Percentiles rank a stretch among this genome's conserved stretches.
Evolutionary conservation across 2,113 vertebrate genomes (phyloP).

Genomic region (Phalacrocorax pelagicus): DNA sequence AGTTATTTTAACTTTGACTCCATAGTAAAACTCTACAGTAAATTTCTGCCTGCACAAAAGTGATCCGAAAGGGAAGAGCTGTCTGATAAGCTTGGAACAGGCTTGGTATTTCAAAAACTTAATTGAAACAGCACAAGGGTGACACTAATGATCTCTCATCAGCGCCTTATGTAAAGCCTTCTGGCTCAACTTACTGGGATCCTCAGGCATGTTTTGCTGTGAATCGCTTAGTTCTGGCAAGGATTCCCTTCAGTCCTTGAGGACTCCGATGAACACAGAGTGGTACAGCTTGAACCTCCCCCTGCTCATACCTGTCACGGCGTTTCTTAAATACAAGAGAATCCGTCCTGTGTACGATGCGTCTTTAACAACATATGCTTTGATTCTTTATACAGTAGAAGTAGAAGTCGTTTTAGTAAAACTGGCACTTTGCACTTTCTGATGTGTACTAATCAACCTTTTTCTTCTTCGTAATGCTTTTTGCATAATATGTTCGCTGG

Average conservation of each 20-base stretch:
- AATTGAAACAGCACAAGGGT: neutral
- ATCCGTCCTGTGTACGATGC: accelerated
- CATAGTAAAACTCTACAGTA: neutral
- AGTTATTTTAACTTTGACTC: neutral
- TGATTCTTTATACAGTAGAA: neutral
- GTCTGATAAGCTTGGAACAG: neutral
- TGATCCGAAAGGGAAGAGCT: neutral
- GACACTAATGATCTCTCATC: neutral
- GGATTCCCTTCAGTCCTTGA: neutral
- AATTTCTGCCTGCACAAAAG: neutral
- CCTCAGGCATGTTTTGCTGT: neutral
- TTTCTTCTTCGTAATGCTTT: neutral
- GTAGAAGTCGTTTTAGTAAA: accelerated
- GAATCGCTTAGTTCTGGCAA: neutral
- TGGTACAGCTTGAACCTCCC: neutral
- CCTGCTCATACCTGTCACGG: neutral
- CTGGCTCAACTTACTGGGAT: neutral
- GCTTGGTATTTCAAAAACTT: neutral
- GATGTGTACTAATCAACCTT: neutral
- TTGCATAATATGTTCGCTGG: neutral
- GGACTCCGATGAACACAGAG: neutral
- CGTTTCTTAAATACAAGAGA: neutral
- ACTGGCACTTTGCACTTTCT: neutral
- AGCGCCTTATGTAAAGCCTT: neutral
- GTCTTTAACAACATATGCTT: neutral